Percentiles rank a stretch among this genome's conserved stretches.
Evolutionary conservation across 92 coral and sea anemone species (phyloP).

Genomic region (Porites lobata): DNA sequence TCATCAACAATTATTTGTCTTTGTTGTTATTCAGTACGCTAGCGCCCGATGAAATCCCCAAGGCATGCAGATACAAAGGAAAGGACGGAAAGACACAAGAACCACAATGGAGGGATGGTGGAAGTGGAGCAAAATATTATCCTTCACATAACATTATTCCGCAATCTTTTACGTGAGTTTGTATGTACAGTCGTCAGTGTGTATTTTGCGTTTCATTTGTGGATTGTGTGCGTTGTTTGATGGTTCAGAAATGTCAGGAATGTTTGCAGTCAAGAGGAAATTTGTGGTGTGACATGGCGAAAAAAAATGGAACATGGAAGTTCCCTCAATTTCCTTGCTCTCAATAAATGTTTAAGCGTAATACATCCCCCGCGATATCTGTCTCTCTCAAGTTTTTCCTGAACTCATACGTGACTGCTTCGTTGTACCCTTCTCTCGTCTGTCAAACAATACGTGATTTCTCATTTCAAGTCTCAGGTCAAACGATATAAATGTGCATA

Average conservation of each 20-base stretch:
- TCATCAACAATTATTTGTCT: slow-evolving; percentile 10
- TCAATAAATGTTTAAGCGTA: too few relatives aligned
- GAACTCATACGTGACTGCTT: too few relatives aligned
- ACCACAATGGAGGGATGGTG: slow-evolving; percentile 85
- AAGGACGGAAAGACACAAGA: slow-evolving; percentile 81
- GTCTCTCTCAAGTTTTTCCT: too few relatives aligned
- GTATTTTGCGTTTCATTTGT: not conserved
- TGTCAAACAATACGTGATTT: too few relatives aligned
- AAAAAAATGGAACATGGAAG: not conserved
- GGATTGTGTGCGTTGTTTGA: not conserved
- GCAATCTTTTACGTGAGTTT: slow-evolving; percentile 93
- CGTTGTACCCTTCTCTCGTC: too few relatives aligned
- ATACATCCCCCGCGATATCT: too few relatives aligned
- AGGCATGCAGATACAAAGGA: slow-evolving; percentile 84
- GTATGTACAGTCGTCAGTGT: too few relatives aligned
- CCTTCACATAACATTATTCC: slow-evolving; percentile 95
- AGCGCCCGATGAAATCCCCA: slow-evolving; percentile 83
- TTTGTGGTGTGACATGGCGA: not conserved
- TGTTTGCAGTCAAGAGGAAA: not conserved
- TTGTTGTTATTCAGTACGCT: slow-evolving; percentile 78
- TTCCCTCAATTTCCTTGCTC: not conserved
- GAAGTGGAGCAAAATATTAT: slow-evolving; percentile 66
- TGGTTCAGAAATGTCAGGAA: slow-evolving; percentile 6
- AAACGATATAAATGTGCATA: too few relatives aligned
- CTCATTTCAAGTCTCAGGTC: too few relatives aligned